phyloP scores from a whole-genome alignment of 2,797 vertebrate species.

The Chaunax sp. region DNA sequence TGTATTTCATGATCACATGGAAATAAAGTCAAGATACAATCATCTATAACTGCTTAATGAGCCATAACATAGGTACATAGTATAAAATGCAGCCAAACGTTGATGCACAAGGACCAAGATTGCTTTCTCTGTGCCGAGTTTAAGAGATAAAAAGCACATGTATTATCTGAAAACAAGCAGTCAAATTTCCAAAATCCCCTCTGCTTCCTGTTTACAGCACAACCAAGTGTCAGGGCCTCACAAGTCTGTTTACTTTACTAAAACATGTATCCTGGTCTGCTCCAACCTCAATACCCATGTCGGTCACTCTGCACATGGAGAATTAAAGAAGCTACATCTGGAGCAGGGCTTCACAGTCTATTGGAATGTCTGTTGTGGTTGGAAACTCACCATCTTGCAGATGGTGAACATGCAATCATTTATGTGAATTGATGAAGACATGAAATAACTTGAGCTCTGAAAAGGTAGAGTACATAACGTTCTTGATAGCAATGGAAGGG shows the following conservation, averaged over 20 bases:
- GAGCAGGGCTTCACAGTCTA: constrained; percentile 49
- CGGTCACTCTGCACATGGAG: constrained; percentile 33
- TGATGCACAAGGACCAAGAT: not conserved
- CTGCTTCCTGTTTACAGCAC: constrained; percentile 76
- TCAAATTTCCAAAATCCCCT: constrained; percentile 46
- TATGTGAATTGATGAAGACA: not conserved
- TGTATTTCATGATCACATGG: not conserved
- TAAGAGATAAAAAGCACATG: constrained; percentile 16
- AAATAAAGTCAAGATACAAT: constrained; percentile 2
- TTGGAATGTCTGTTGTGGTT: constrained; percentile 62
- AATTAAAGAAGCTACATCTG: constrained; percentile 61
- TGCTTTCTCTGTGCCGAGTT: not conserved
- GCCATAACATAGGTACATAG: not conserved
- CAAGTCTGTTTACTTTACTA: constrained; percentile 46
- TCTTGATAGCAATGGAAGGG: not conserved
- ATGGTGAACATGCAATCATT: not conserved
- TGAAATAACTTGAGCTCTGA: not conserved
- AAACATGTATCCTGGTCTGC: constrained; percentile 29
- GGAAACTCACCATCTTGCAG: constrained; percentile 47
- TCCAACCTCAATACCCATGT: constrained; percentile 10
- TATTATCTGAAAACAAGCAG: constrained; percentile 31
- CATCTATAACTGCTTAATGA: constrained; percentile 1
- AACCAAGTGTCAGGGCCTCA: constrained; percentile 24
- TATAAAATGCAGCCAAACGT: constrained; percentile 8
- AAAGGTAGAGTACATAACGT: not conserved